A percentile compares a stretch with the other conserved stretches of the same genome.
These are phyloP conservation scores for Rhabditoides inermis DNA, from an alignment of 2,888 invertebrate genomes.

Conservation along the genomic window DNA sequence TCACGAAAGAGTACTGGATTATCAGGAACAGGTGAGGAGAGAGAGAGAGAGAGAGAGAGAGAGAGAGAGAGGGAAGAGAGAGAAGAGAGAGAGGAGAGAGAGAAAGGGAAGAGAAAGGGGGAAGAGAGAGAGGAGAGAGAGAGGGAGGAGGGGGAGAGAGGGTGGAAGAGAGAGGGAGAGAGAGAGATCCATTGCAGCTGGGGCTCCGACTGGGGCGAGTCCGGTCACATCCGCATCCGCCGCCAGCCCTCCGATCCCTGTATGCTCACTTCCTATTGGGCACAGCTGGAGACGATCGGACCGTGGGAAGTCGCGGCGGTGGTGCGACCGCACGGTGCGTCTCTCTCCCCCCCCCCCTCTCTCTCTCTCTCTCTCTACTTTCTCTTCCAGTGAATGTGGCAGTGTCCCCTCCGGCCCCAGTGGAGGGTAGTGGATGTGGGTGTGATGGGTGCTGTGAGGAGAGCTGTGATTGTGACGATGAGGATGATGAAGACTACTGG, in stretches of 20 bases:
- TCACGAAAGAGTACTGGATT: slow-evolving; percentile 24
- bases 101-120: too few relatives aligned
- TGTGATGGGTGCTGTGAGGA: slow-evolving; percentile 2
- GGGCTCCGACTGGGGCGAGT: slow-evolving; percentile 82
- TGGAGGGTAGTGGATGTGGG: not conserved
- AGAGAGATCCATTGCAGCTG: slow-evolving; percentile 60
- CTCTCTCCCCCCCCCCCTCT: too few relatives aligned
- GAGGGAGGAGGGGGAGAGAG: too few relatives aligned
- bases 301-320: not conserved
- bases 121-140: too few relatives aligned
- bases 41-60: too few relatives aligned
- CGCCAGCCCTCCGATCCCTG: slow-evolving; percentile 67
- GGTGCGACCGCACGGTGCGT: not conserved
- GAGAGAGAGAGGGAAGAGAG: too few relatives aligned
- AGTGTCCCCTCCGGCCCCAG: not conserved
- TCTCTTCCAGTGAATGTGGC: too few relatives aligned
- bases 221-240: slow-evolving; percentile 76
- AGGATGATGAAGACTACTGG: slow-evolving; percentile 10
- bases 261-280: slow-evolving; percentile 21
- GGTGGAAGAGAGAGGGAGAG: too few relatives aligned
- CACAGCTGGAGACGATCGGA: slow-evolving; percentile 10
- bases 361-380: too few relatives aligned
- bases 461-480: slow-evolving; percentile 10
- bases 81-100: too few relatives aligned
- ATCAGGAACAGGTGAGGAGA: slow-evolving; percentile 23